Evolutionary conservation across 2,113 vertebrate genomes (phyloP), one percentile per base, ranked within the genome.

Genomic region (Megaleporinus macrocephalus): DNA sequence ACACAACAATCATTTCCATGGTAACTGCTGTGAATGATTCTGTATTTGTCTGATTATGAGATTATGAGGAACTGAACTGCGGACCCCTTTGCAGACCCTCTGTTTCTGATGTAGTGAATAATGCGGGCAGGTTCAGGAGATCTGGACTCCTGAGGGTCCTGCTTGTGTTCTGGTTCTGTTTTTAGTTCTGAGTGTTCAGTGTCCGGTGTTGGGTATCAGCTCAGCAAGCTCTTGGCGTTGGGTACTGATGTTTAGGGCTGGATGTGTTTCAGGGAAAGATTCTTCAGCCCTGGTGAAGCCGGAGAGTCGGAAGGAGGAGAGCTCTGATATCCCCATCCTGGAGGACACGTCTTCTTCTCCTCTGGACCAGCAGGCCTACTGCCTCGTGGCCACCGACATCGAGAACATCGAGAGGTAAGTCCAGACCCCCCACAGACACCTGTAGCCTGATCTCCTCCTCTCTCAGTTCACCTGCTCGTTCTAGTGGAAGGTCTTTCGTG

Each of bases 331-430:
- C 84, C 97, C 96, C 73, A 97, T 97, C 88, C 93, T 97, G 85
- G 97, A 98, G 89, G 96, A 99, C 83, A 95, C 93, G 0, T 95
- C 94, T 0, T 95, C 95, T 65, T 95, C 96, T 83, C 96, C 95
- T n/a, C 86, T 90, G 87, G 97, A 97, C 83, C 91, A 96, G 85
- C 96, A 97, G 80, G 94, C 96, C 85, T 93, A 92, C 89, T 96
- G 95, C 95, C 95, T 96, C 90, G 95, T 98, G 93, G 96, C 96
- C 90, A 95, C 93, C 62, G 97, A 98, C 90, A 98, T 98, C 82
- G 96, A 98, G 88, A 98, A 97, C 89, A 97, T 96, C 65, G 97
- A 99, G 91, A 96, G 93, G 97, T 98, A 22, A 13, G 87, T 84
- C 1, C n/a, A 27, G n/a, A n/a, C n/a, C n/a, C n/a, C n/a, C n/a